Percentiles rank a stretch among this genome's conserved stretches.
phyloP scores from a whole-genome alignment of 2,113 vertebrate species.

The Hydrochoerus hydrochaeris region DNA sequence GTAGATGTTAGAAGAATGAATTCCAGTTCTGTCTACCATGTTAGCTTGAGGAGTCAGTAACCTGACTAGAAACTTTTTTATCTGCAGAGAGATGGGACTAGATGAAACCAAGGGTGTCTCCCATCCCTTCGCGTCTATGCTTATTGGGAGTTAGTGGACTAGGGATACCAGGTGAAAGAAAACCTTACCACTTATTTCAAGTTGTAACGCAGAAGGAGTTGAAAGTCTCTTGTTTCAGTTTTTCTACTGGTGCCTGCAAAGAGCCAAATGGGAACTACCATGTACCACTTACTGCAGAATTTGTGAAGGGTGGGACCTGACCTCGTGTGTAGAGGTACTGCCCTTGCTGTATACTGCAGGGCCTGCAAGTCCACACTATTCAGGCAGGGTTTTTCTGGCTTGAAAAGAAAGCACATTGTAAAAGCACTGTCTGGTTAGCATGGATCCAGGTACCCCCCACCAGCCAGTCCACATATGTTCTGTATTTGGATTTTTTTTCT shows the following conservation, averaged over 20 bases:
- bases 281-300: accelerated
- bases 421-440: background rate
- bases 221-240: background rate
- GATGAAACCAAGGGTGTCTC: background rate
- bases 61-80: background rate
- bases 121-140: background rate
- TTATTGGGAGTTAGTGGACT: background rate
- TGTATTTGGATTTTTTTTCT: background rate
- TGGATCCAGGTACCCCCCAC: background rate
- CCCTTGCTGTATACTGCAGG: background rate
- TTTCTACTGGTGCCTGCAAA: background rate
- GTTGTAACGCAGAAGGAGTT: background rate
- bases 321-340: background rate
- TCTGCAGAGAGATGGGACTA: background rate
- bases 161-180: background rate
- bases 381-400: background rate
- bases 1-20: background rate
- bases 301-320: background rate
- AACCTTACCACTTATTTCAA: background rate
- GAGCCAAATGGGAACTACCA: background rate
- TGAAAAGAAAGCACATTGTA: background rate
- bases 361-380: background rate
- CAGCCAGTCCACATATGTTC: background rate
- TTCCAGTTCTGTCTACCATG: background rate
- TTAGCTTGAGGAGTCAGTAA: background rate